Percentiles rank a stretch among this genome's conserved stretches.
These are phyloP conservation scores for Heliconius hermathena DNA, from an alignment of 1,140 invertebrate species.

Conservation along the genomic window DNA sequence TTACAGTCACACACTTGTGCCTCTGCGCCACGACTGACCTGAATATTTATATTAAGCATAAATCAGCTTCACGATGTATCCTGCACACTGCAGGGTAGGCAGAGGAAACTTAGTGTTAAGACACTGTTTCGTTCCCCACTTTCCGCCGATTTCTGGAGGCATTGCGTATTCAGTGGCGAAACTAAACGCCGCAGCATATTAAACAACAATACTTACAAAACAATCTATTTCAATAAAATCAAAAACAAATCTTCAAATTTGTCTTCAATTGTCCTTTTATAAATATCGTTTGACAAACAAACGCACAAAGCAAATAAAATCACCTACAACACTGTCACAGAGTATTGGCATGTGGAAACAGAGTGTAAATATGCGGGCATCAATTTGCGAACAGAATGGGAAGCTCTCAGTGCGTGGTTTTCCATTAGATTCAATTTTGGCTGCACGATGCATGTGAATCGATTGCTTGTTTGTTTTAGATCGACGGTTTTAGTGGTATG, in stretches of 20 bases:
- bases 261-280: background rate
- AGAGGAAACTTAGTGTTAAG: too few relatives aligned
- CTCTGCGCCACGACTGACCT: too few relatives aligned
- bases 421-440: slow-evolving; percentile 30
- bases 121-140: too few relatives aligned
- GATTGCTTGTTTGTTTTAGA: slow-evolving; percentile 12
- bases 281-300: background rate
- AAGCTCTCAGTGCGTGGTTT: slow-evolving; percentile 19
- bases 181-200: too few relatives aligned
- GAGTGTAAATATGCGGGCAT: slow-evolving; percentile 23
- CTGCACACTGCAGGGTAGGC: too few relatives aligned
- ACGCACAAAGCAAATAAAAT: background rate
- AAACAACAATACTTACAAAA: too few relatives aligned
- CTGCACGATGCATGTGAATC: slow-evolving; percentile 17
- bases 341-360: slow-evolving; percentile 1
- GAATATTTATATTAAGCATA: too few relatives aligned
- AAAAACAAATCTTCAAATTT: background rate
- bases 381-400: slow-evolving; percentile 24
- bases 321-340: slow-evolving; percentile 10
- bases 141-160: too few relatives aligned
- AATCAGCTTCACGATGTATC: too few relatives aligned
- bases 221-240: background rate
- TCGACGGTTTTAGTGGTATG: slow-evolving; percentile 3
- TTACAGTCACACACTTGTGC: too few relatives aligned
- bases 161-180: too few relatives aligned